Conservation (phyloP, 2,797 vertebrate genomes). For the Melanogrammus aeglefinus region DNA sequence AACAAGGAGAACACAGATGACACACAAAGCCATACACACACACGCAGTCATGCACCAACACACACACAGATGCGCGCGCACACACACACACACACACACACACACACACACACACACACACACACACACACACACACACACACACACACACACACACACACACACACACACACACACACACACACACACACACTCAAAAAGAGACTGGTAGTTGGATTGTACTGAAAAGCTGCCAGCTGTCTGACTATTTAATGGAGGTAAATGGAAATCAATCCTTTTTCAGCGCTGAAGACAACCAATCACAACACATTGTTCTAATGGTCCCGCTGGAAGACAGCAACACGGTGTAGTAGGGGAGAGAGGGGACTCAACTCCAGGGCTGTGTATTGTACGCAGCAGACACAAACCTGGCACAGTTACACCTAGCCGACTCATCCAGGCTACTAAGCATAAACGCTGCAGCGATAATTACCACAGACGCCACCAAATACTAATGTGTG, state of each 20-base stretch:
- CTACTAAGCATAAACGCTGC: no score
- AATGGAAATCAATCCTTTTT: slow-evolving; percentile 81
- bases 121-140: no score
- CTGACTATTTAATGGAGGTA: slow-evolving; percentile 74
- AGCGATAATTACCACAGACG: slow-evolving; percentile 2
- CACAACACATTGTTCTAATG: slow-evolving; percentile 74
- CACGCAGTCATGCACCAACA: no score
- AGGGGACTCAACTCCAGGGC: slow-evolving; percentile 25
- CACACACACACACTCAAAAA: slow-evolving; percentile 40
- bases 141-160: no score
- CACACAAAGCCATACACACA: no score
- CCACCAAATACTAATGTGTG: slow-evolving; percentile 33
- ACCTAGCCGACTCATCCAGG: no score
- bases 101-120: no score
- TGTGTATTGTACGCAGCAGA: slow-evolving; percentile 53
- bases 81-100: no score
- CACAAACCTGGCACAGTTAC: background rate
- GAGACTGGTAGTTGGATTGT: slow-evolving; percentile 41
- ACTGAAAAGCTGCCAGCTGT: slow-evolving; percentile 76
- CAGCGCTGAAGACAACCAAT: slow-evolving; percentile 73
- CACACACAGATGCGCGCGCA: no score
- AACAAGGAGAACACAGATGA: slow-evolving; percentile 59
- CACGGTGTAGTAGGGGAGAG: slow-evolving; percentile 53
- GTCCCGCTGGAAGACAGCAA: slow-evolving; percentile 57
- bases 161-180: no score